phyloP scores from a whole-genome alignment of 2,113 vertebrate genomes.

The Chloropsis cyanopogon region DNA sequence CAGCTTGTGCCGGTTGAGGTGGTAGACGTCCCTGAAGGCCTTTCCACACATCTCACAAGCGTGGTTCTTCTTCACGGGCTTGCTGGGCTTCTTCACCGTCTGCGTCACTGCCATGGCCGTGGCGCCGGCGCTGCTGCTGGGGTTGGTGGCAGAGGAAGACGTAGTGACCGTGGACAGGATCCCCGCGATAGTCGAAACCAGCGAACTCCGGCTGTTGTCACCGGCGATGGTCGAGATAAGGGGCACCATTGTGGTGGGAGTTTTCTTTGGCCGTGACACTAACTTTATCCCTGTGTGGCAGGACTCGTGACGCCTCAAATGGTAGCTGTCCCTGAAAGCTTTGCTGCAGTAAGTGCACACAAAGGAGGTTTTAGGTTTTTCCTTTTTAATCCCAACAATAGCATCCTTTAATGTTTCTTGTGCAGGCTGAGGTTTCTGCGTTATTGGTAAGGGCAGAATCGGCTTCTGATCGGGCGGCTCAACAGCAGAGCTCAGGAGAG shows the following conservation, averaged over 20 bases:
- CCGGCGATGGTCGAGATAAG: constrained; percentile 92
- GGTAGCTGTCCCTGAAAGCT: constrained; percentile 98
- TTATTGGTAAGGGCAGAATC: constrained; percentile 89
- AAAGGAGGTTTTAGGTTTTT: constrained; percentile 97
- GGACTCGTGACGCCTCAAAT: constrained; percentile 94
- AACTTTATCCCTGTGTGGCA: constrained; percentile 98
- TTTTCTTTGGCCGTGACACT: constrained; percentile 95
- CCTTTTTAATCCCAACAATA: constrained; percentile 89
- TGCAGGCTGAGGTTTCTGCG: constrained; percentile 90
- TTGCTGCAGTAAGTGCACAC: constrained; percentile 98
- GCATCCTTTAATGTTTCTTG: constrained; percentile 92
- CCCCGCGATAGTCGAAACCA: constrained; percentile 92
- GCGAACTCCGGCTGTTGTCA: constrained; percentile 85
- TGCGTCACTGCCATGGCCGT: constrained; percentile 79
- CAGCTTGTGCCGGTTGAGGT: constrained; percentile 96
- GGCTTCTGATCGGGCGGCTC: constrained; percentile 97
- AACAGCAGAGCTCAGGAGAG: constrained; percentile 89
- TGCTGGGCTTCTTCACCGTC: constrained; percentile 88
- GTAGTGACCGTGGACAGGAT: constrained; percentile 93
- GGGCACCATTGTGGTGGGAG: constrained; percentile 87
- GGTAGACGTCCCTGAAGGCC: constrained; percentile 97
- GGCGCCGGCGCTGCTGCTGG: constrained; percentile 75
- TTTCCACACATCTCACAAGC: constrained; percentile 98
- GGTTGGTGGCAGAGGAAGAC: constrained; percentile 86
- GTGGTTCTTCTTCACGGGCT: constrained; percentile 97